phyloP scores from a whole-genome alignment of 1,140 invertebrate genomes.

The Drosophila setifemur region DNA sequence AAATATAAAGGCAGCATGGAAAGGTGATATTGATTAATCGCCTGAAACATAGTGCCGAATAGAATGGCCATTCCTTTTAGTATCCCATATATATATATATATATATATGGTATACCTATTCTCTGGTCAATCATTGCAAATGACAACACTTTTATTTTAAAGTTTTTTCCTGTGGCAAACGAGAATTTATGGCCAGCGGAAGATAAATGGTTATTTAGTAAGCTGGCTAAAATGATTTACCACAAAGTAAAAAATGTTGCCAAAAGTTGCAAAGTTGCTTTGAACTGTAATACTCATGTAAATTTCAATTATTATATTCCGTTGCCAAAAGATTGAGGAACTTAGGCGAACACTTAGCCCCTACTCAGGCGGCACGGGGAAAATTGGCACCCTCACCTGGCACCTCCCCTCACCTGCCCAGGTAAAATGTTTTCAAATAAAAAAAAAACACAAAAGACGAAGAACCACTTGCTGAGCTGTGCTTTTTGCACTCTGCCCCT shows the following conservation, averaged over 20 bases:
- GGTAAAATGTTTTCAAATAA: slow-evolving; percentile 34
- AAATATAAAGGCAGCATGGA: slow-evolving; percentile 43
- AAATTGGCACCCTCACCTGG: too few species aligned
- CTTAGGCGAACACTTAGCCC: slow-evolving; percentile 4
- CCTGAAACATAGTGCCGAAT: slow-evolving; percentile 29
- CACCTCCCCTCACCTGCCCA: slow-evolving; percentile 4
- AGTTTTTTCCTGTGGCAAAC: neutral
- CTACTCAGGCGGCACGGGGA: neutral
- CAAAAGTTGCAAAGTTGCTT: slow-evolving; percentile 3
- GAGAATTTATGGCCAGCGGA: neutral
- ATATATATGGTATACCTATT: too few species aligned
- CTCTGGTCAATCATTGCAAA: slow-evolving; percentile 3
- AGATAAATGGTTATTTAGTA: too few species aligned
- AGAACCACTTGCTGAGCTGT: neutral
- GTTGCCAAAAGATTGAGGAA: slow-evolving; percentile 20
- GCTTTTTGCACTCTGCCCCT: slow-evolving; percentile 37
- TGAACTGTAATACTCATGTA: slow-evolving; percentile 32
- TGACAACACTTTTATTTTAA: neutral
- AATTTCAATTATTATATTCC: slow-evolving; percentile 41
- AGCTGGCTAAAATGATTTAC: neutral
- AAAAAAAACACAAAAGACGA: slow-evolving; percentile 28
- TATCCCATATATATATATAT: too few species aligned
- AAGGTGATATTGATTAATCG: slow-evolving; percentile 54
- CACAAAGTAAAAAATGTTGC: slow-evolving; percentile 2
- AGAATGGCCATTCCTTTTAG: neutral